Percentiles rank a stretch among this genome's conserved stretches.
Conservation (phyloP, 2,888 invertebrate genomes). For the Hydrotaea cyrtoneurina region DNA sequence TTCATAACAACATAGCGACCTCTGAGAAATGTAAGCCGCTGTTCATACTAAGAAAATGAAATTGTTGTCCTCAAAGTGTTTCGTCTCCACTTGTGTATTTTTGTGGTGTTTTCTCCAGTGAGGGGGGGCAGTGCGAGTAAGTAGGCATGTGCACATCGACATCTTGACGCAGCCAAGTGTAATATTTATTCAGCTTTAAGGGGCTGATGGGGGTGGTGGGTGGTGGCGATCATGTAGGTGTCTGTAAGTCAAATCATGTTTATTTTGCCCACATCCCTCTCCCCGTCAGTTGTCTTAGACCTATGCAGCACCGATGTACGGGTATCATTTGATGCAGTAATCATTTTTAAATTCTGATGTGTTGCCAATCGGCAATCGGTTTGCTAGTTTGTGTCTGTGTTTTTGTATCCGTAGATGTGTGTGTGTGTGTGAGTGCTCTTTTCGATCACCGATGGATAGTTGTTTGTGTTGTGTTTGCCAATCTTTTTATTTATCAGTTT, state of each 20-base stretch:
- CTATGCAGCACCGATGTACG: constrained; percentile 17
- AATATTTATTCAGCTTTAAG: constrained; percentile 7
- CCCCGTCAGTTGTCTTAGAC: not conserved
- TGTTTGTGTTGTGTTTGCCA: constrained; percentile 45
- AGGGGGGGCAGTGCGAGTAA: no score
- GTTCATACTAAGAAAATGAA: no score
- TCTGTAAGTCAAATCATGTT: not conserved
- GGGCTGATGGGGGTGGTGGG: not conserved
- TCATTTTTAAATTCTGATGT: constrained; percentile 55
- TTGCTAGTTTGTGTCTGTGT: not conserved
- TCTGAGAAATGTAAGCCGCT: no score
- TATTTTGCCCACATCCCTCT: no score
- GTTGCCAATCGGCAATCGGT: constrained; percentile 50
- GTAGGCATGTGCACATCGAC: not conserved
- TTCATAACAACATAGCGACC: no score
- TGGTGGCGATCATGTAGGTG: not conserved
- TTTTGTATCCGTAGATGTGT: not conserved
- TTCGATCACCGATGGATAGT: not conserved
- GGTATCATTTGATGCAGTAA: constrained; percentile 62
- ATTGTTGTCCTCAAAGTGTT: no score
- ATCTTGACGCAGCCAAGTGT: constrained; percentile 1
- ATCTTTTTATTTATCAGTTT: constrained; percentile 43
- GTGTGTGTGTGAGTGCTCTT: not conserved
- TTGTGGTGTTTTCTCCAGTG: no score
- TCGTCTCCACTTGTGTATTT: no score